Evolutionary conservation across 2,888 invertebrate genomes (phyloP), one percentile per base, ranked within the genome.

Genomic region (Troglohyphantes excavatus): DNA sequence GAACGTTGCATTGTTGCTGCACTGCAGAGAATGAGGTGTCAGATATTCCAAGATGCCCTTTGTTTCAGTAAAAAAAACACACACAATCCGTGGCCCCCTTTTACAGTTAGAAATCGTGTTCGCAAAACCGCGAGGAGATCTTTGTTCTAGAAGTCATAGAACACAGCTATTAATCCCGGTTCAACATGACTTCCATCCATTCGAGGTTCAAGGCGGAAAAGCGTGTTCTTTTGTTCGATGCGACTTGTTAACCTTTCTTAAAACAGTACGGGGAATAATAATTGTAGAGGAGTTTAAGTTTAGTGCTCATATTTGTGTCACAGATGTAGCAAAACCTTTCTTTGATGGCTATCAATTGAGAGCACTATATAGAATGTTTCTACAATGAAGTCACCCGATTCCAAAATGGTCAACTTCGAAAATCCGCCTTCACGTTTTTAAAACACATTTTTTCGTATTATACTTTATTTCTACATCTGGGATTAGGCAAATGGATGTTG

Each of bases 1-100:
- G 86, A 86, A 72, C 78, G 53, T n/a, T 13, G 29, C 26, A 82
- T 82, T 82, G 70, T 82, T n/a, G 11, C 21, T 29, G 33, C 11
- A 39, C 9, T 33, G 39, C 11, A 23, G 17, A 53, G 53, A 33
- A 61, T 26, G 63, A 78, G 63, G 63, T 78, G 78, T 53, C 53
- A 63, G 21, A 78, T 61, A 21, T 53, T 29, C 27, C 39, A 63
- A 63, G 21, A 17, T 29, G 75, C 3, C n/a, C 13, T 53, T 53
- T 53, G 53, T 53, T 53, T 53, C 5, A 53, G 17, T 13, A 39
- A 53, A 53, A 53, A n/a, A 53, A 53, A 53, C 5, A 2, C 53
- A 2, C 53, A n/a, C n/a, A 53, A 53, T 17, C 53, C 53, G 17
- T 53, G 53, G 53, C 53, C 53, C 53, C 53, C 53, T 53, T 53